Evolutionary conservation across 2,797 vertebrate species (phyloP), one percentile per base, ranked within the genome.

Genomic region (Dermochelys coriacea): DNA sequence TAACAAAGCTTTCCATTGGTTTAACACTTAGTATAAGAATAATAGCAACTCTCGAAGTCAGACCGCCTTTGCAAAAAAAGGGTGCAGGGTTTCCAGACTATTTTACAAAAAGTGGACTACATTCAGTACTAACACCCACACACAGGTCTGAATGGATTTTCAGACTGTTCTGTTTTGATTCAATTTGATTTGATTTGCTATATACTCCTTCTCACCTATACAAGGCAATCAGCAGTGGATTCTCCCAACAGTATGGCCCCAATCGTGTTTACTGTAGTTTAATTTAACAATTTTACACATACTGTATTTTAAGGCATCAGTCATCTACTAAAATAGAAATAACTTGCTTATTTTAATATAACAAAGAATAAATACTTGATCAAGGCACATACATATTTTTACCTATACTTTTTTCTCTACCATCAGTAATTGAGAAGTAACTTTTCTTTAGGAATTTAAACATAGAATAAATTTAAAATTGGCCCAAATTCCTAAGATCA

Each of bases 121-220:
- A 71, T 37, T 71, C n/a, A 41, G 11, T 25, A 74, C 21, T 25
- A 5, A 71, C 57, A 23, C n/a, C n/a, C 37, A 82, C 5, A 50
- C 6, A 3, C 75, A 25, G 11, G 6, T 15, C 41, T 89, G 7
- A 85, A 74, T 8, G 15, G 5, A 50, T 71, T 94, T 81, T 82
- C 51, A 54, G 59, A 2, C 25, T 64, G 1, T 0, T 50, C 7
- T 64, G 25, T 47, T 50, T 2, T 1, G 74, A 49, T 34, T 34
- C 51, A n/a, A n/a, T n/a, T n/a, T n/a, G n/a, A n/a, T n/a, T n/a
- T n/a, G n/a, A n/a, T 87, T 71, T 74, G 25, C 34, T 9, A 54
- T 15, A 61, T 27, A 6, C 12, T 25, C 14, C 34, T 61, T 8
- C 16, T 61, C 34, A 61, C 6, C 59, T 34, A 59, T 61, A 61